Evolutionary conservation across 1,140 invertebrate genomes (phyloP).

Genomic region (Colletes gigas): DNA sequence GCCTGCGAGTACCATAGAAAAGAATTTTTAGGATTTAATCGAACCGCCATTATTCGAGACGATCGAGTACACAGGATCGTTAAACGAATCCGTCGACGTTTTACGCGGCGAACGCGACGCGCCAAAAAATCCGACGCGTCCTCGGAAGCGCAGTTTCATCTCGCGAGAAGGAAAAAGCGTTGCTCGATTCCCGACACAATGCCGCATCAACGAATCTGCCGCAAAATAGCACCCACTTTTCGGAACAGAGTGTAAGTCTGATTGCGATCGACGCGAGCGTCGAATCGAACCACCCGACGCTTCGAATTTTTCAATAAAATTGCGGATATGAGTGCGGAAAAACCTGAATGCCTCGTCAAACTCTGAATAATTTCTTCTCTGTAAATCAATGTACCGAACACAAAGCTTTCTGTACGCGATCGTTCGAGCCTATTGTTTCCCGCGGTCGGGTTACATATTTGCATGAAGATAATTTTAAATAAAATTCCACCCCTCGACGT

Average conservation of each 20-base stretch:
- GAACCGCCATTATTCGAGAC: neutral
- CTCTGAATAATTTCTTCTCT: neutral
- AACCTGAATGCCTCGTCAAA: conserved; percentile 8
- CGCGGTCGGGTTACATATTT: no score
- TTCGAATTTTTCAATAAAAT: conserved; percentile 16
- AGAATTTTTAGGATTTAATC: neutral
- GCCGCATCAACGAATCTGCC: conserved; percentile 27
- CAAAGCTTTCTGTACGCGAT: no score
- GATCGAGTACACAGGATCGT: neutral
- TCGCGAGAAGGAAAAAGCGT: conserved; percentile 3
- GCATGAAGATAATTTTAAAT: no score
- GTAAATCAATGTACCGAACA: no score
- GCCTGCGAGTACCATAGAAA: neutral
- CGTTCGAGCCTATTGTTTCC: no score
- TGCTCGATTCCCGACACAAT: conserved; percentile 25
- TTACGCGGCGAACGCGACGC: neutral
- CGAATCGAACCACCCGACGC: conserved; percentile 1
- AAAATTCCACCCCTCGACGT: no score
- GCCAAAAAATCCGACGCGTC: neutral
- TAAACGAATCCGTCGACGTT: neutral
- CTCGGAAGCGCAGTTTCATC: conserved; percentile 8
- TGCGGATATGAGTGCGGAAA: neutral
- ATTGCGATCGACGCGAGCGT: conserved; percentile 8
- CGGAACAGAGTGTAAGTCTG: conserved; percentile 23
- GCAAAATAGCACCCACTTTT: conserved; percentile 22